Conservation (phyloP, 2,113 vertebrate species). For the Myotis brandtii region DNA sequence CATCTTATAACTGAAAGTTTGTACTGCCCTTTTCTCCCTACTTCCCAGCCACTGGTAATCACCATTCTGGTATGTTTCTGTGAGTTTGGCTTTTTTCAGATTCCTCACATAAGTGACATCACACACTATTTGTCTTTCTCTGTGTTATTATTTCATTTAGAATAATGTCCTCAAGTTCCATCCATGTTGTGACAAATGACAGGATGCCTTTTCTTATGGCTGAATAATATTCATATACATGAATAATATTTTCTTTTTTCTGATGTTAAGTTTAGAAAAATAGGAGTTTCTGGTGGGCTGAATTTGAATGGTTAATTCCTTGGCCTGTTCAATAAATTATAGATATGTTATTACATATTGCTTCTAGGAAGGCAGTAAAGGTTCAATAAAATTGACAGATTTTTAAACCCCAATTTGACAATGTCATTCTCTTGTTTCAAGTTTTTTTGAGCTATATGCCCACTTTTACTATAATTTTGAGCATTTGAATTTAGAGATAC, state of each 20-base stretch:
- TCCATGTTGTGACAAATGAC: background rate
- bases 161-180: background rate
- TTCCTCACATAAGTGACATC: background rate
- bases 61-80: background rate
- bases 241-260: conserved; percentile 29
- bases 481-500: conserved; percentile 38
- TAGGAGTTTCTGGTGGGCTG: background rate
- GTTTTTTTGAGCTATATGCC: background rate
- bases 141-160: background rate
- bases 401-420: conserved; percentile 31
- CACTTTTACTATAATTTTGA: conserved; percentile 49
- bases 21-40: background rate
- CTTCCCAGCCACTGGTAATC: background rate
- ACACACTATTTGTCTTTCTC: background rate
- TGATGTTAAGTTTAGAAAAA: conserved; percentile 8
- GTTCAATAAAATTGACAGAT: conserved; percentile 61
- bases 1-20: background rate
- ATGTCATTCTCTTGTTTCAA: conserved; percentile 13
- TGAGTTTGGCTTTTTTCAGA: background rate
- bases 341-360: conserved; percentile 35
- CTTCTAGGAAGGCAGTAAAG: conserved; percentile 49
- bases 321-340: conserved; percentile 45
- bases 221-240: background rate
- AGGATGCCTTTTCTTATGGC: background rate
- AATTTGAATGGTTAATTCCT: conserved; percentile 1